Percentiles rank a stretch among this genome's conserved stretches.
Conservation (phyloP, 2,888 invertebrate genomes). For the Flexamia atlantica region DNA sequence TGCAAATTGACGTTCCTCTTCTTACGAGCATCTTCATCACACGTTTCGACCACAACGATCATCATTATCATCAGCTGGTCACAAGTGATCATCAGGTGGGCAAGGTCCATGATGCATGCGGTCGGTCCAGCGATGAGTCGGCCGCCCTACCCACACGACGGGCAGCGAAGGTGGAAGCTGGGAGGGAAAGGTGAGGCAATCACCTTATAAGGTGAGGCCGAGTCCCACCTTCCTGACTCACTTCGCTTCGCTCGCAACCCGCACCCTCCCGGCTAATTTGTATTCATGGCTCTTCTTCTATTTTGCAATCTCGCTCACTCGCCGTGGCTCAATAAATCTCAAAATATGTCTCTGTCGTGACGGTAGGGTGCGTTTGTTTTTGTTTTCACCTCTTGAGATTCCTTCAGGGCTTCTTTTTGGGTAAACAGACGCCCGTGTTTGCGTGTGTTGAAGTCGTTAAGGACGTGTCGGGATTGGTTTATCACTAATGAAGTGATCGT, state of each 20-base stretch:
- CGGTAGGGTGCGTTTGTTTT: not conserved
- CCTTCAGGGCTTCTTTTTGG: not conserved
- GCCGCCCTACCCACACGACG: not conserved
- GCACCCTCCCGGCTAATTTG: not conserved
- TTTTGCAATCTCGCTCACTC: slow-evolving; percentile 4
- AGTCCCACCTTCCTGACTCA: slow-evolving; percentile 48
- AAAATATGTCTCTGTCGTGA: not conserved
- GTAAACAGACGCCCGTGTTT: not conserved
- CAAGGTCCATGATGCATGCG: not conserved
- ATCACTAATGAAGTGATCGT: too few relatives aligned
- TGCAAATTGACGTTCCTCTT: too few relatives aligned
- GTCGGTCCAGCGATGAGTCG: not conserved
- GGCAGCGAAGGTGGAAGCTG: not conserved
- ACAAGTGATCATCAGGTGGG: too few relatives aligned
- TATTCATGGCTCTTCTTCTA: slow-evolving; percentile 7
- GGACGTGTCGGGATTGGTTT: too few relatives aligned
- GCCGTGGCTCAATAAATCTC: not conserved
- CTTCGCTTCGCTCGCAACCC: not conserved
- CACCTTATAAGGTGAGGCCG: slow-evolving; percentile 34
- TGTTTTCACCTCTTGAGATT: not conserved
- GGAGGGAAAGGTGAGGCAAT: not conserved
- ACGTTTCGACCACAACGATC: too few relatives aligned
- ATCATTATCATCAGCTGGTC: too few relatives aligned
- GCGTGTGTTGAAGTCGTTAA: not conserved
- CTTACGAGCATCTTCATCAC: too few relatives aligned